Conservation (phyloP, 2,797 vertebrate genomes). For the Clarias fuscus region DNA sequence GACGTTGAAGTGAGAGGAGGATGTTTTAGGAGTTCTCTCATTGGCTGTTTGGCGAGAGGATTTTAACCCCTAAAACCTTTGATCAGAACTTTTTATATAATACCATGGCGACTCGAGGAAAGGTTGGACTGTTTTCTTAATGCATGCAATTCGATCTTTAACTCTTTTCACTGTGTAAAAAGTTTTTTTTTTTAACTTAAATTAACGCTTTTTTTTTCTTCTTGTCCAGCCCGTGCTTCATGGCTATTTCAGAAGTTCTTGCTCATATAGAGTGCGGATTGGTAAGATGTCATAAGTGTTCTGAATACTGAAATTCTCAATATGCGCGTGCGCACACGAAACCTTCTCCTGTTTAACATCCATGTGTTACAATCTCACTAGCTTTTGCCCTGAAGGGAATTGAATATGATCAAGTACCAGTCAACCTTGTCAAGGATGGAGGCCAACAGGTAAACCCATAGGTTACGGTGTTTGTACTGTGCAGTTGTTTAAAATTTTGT, state of each 20-base stretch:
- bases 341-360: neutral
- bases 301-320: neutral
- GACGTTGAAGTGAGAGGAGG: slow-evolving; percentile 69
- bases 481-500: neutral
- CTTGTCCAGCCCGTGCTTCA: slow-evolving; percentile 86
- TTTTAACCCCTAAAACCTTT: slow-evolving; percentile 36
- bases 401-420: slow-evolving; percentile 80
- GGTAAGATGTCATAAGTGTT: slow-evolving; percentile 76
- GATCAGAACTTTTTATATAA: slow-evolving; percentile 9
- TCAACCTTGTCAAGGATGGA: slow-evolving; percentile 89
- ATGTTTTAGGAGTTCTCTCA: slow-evolving; percentile 58
- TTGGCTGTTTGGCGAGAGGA: slow-evolving; percentile 66
- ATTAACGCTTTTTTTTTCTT: slow-evolving; percentile 39
- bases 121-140: slow-evolving; percentile 64
- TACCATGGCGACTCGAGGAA: slow-evolving; percentile 70
- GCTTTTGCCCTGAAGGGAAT: slow-evolving; percentile 93
- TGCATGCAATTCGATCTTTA: neutral
- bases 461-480: neutral
- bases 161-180: neutral
- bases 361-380: slow-evolving; percentile 58
- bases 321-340: neutral
- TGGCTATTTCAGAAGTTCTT: slow-evolving; percentile 96
- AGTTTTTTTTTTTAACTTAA: neutral
- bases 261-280: slow-evolving; percentile 95
- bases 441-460: slow-evolving; percentile 86